Evolutionary conservation across 1,140 invertebrate genomes (phyloP).

Genomic region (Leptonema lineaticorne): DNA sequence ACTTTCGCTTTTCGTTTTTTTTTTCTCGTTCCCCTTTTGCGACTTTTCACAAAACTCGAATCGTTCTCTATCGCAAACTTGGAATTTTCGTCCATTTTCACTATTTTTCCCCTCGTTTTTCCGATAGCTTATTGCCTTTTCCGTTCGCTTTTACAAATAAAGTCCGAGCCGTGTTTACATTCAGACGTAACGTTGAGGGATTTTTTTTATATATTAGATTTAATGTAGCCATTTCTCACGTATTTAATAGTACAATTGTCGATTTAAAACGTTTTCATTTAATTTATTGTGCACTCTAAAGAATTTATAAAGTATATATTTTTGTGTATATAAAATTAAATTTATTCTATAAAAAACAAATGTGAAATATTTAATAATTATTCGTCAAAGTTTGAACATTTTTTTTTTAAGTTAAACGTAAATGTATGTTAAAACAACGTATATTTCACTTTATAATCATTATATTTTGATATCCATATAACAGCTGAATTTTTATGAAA

Average conservation of each 20-base stretch:
- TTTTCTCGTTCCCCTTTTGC: background rate
- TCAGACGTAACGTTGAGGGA: background rate
- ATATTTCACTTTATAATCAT: background rate
- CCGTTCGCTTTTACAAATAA: background rate
- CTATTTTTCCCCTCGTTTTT: background rate
- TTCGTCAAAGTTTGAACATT: no score
- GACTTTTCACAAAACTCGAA: background rate
- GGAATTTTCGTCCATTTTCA: background rate
- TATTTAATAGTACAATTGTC: background rate
- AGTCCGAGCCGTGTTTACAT: background rate
- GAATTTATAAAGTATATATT: no score
- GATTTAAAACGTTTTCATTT: background rate
- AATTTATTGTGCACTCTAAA: background rate
- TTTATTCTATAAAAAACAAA: background rate
- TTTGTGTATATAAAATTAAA: background rate
- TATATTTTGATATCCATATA: background rate
- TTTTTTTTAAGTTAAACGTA: no score
- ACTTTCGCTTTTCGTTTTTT: no score
- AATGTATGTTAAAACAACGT: background rate
- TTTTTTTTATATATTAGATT: no score
- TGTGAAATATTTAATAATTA: no score
- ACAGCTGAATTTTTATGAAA: background rate
- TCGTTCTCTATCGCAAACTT: background rate
- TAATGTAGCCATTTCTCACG: background rate
- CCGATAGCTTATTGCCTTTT: background rate